Evolutionary conservation across 2,113 vertebrate genomes (phyloP), one percentile per base, ranked within the genome.

Genomic region (Corydoras sp.): DNA sequence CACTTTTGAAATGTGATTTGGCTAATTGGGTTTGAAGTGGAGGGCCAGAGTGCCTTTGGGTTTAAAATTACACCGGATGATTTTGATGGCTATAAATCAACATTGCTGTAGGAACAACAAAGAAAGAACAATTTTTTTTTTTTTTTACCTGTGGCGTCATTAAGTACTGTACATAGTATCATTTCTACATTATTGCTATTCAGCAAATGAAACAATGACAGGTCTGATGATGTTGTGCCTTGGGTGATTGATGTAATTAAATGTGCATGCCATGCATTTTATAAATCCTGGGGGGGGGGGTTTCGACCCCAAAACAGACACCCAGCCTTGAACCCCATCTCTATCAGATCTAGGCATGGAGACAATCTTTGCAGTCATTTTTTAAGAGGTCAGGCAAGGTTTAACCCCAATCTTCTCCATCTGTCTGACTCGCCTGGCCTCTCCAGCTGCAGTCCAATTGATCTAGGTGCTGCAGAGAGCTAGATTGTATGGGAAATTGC

Each of bases 371-470:
- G 63, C 53, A 67, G 66, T 78, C 72, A 72, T 80, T 76, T 62
- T 80, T 71, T 30, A 82, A 78, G 82, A 71, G 87, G 84, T 87
- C 86, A 88, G 82, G 68, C 81, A 80, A 82, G 86, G 81, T 88
- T 89, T 89, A 90, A 91, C 87, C 88, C 86, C 87, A 91, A 89
- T 91, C 88, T 90, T 88, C 85, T 88, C 83, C 79, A 81, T 82
- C 80, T 80, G 86, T 83, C 84, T 85, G 81, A 83, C 85, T 86
- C 85, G 85, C 84, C 85, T 85, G 73, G 68, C 62, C 58, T 59
- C 58, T 75, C 77, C 88, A 91, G 89, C 89, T 91, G 90, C 80
- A 80, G 74, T 76, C 81, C 77, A 79, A 84, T 88, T 90, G 87
- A 89, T 89, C 78, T 86, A 56, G 73, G 30, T 79, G 83, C 83